Evolutionary conservation across 2,113 vertebrate genomes (phyloP).

Genomic region (Microcebus griseorufus): DNA sequence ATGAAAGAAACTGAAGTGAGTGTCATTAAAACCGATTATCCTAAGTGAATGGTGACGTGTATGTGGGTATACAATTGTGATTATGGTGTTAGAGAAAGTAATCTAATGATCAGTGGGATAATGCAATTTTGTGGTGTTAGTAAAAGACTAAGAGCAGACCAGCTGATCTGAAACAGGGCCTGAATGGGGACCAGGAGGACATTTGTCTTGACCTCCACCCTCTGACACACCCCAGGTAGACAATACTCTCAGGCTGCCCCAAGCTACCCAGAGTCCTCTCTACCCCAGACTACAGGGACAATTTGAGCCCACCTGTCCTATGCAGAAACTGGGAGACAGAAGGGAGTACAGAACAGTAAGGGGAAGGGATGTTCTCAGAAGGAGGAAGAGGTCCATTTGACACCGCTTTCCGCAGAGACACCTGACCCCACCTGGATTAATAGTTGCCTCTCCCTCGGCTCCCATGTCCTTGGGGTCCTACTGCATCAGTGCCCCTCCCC

Average conservation of each 20-base stretch:
- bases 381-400: background rate
- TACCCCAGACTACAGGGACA: background rate
- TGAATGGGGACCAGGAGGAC: background rate
- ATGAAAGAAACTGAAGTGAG: conserved; percentile 76
- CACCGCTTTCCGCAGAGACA: background rate
- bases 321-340: background rate
- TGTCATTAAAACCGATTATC: conserved; percentile 81
- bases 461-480: background rate
- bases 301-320: background rate
- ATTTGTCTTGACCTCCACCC: background rate
- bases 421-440: background rate
- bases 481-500: background rate
- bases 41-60: conserved; percentile 76
- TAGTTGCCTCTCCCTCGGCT: background rate
- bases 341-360: background rate
- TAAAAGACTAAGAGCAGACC: conserved; percentile 62
- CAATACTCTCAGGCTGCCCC: background rate
- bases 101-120: conserved; percentile 77
- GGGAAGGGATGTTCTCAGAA: background rate
- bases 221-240: background rate
- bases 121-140: conserved; percentile 61
- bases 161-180: background rate
- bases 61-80: conserved; percentile 78
- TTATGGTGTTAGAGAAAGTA: conserved; percentile 80
- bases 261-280: background rate